These are phyloP conservation scores for Sminthopsis crassicaudata DNA, from an alignment of 2,113 vertebrate species.

Conservation along the genomic window DNA sequence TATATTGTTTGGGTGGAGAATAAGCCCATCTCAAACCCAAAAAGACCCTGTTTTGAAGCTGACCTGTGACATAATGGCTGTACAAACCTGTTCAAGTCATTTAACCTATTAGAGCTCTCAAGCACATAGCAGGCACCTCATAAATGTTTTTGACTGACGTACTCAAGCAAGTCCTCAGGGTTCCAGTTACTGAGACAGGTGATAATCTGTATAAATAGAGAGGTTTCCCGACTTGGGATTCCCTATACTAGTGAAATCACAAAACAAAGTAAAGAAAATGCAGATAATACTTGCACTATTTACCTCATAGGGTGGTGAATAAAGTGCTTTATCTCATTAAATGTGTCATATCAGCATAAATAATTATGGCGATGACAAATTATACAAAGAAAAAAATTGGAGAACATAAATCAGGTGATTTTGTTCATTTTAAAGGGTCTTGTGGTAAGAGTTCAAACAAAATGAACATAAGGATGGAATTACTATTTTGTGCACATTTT, in stretches of 20 bases:
- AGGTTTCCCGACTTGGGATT: not conserved
- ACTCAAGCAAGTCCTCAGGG: not conserved
- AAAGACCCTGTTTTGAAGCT: not conserved
- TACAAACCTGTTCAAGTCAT: not conserved
- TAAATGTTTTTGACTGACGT: not conserved
- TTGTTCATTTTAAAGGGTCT: not conserved
- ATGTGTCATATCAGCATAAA: not conserved
- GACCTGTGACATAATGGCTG: not conserved
- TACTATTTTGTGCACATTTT: constrained; percentile 40
- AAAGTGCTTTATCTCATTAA: not conserved
- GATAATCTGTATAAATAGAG: not conserved
- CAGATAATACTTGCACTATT: not conserved
- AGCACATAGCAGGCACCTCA: not conserved
- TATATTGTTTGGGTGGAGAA: not conserved
- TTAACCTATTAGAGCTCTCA: not conserved
- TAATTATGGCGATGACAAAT: not conserved
- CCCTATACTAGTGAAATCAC: not conserved
- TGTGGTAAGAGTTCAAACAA: constrained; percentile 35
- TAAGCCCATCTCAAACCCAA: not conserved
- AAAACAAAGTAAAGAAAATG: not conserved
- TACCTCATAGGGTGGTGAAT: not conserved
- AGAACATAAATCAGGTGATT: constrained; percentile 21
- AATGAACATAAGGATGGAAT: constrained; percentile 15
- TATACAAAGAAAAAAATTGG: constrained; percentile 41
- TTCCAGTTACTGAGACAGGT: not conserved